These are phyloP conservation scores for Aeoliscus strigatus DNA, from an alignment of 2,797 vertebrate species.

Conservation along the genomic window DNA sequence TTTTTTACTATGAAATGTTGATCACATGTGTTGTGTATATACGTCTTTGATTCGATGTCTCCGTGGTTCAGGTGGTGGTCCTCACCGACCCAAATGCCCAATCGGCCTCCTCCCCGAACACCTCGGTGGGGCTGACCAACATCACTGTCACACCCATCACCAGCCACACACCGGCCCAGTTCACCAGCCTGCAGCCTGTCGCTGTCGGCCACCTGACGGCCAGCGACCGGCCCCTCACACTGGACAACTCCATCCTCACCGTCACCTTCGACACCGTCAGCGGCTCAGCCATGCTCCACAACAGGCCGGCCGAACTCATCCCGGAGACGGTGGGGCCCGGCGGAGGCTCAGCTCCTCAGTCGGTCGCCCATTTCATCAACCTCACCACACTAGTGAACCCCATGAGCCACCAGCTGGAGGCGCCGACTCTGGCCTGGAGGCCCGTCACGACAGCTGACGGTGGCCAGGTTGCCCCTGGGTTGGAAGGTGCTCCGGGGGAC, in stretches of 20 bases:
- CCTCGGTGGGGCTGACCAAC: slow-evolving; percentile 87
- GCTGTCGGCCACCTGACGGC: slow-evolving; percentile 84
- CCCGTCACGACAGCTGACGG: slow-evolving; percentile 75
- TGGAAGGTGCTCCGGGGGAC: slow-evolving; percentile 52
- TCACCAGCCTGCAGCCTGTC: slow-evolving; percentile 92
- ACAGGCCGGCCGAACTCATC: slow-evolving; percentile 81
- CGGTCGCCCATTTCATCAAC: slow-evolving; percentile 96
- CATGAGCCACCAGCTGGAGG: slow-evolving; percentile 84
- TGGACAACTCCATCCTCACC: slow-evolving; percentile 96
- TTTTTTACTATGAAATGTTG: no score
- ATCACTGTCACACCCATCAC: slow-evolving; percentile 91
- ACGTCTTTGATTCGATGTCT: no score
- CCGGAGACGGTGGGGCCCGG: slow-evolving; percentile 76
- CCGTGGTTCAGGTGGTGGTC: slow-evolving; percentile 95
- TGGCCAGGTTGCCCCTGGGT: slow-evolving; percentile 62
- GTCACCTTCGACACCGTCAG: slow-evolving; percentile 95
- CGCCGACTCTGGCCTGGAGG: slow-evolving; percentile 86
- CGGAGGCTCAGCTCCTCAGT: slow-evolving; percentile 66
- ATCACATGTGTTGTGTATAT: no score
- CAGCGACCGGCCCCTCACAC: slow-evolving; percentile 84
- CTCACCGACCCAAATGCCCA: slow-evolving; percentile 82
- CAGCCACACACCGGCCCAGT: slow-evolving; percentile 80
- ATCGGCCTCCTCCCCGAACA: slow-evolving; percentile 78
- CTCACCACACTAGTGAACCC: slow-evolving; percentile 95
- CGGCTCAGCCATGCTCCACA: slow-evolving; percentile 89